Base-by-base conservation (phyloP, 2,113 vertebrate genomes). In the Anolis carolinensis region DNA sequence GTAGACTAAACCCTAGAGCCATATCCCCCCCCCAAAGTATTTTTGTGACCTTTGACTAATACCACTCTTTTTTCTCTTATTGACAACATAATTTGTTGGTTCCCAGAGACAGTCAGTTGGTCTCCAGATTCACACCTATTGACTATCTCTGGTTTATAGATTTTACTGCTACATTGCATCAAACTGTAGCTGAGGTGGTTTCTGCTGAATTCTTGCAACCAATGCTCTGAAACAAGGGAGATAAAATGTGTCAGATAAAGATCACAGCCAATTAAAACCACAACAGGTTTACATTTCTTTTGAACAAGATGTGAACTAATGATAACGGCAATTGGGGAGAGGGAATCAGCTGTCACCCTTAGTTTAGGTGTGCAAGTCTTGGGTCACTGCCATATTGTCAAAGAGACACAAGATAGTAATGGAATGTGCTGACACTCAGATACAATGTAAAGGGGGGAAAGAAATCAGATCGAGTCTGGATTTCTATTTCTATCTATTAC, bases 261-360 rank as follows among this genome's bases (percentile, higher is more conserved):
- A 93, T 92, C 85, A 63, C 4, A 89, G 81, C 81, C 67, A 93
- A 94, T 95, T 94, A 93, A 77, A 92, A 93, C 91, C 88, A 94
- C 87, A 94, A 89, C 78, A 88, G 86, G 75, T 83, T 88, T 90
- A 87, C 72, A 85, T 92, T 83, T 85, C 86, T 92, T 84, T 74
- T 86, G 90, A 89, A 90, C 89, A 90, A 86, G 90, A 94, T 93
- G 84, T 86, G 76, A 93, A 89, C 81, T 82, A 65, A 63, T 79
- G 90, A 92, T 93, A 86, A 92, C 89, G 89, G 86, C 39, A 86
- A 91, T 89, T 88, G 87, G 48, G 81, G 32, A 72, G 68, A 30
- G 27, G 36, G 23, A 48, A 91, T 50, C 48, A 82, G 82, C 55
- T 59, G 11, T 63, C 62, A 82, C 74, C 74, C 39, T 81, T 92